These are phyloP conservation scores for Neolamprologus kungweensis DNA, from an alignment of 2,113 vertebrate species.

Conservation along the genomic window DNA sequence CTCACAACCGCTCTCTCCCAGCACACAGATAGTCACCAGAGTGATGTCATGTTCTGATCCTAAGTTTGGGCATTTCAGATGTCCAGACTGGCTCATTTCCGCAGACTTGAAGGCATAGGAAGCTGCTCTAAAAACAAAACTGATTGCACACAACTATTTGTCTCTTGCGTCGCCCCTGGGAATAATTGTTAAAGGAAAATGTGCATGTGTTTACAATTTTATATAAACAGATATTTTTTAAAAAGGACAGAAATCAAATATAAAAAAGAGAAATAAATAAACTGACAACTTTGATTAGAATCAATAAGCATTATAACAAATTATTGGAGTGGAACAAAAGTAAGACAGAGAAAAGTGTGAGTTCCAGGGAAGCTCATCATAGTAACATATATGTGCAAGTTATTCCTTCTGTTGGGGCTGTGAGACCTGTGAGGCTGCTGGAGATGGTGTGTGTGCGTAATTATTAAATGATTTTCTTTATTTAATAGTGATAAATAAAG, in stretches of 20 bases:
- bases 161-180: not conserved
- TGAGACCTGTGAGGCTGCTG: not conserved
- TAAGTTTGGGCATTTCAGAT: constrained; percentile 25
- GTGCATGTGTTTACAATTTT: not conserved
- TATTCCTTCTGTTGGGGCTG: not conserved
- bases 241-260: not conserved
- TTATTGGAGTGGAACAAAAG: not conserved
- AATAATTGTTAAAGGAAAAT: not conserved
- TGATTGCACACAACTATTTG: not conserved
- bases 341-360: accelerated
- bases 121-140: constrained; percentile 17
- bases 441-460: accelerated
- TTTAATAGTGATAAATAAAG: not conserved
- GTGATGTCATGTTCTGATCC: constrained; percentile 22
- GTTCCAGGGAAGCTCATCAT: not conserved
- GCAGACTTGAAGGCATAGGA: not conserved
- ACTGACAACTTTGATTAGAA: not conserved
- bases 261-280: accelerated
- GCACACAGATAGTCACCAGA: not conserved
- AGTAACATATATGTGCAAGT: not conserved
- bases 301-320: not conserved
- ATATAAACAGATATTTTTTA: not conserved
- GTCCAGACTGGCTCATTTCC: constrained; percentile 17
- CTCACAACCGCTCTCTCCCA: constrained; percentile 17
- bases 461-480: not conserved